A percentile compares a stretch with the other conserved stretches of the same genome.
Evolutionary conservation across 2,113 vertebrate genomes (phyloP).

Genomic region (Sinocyclocheilus grahami): DNA sequence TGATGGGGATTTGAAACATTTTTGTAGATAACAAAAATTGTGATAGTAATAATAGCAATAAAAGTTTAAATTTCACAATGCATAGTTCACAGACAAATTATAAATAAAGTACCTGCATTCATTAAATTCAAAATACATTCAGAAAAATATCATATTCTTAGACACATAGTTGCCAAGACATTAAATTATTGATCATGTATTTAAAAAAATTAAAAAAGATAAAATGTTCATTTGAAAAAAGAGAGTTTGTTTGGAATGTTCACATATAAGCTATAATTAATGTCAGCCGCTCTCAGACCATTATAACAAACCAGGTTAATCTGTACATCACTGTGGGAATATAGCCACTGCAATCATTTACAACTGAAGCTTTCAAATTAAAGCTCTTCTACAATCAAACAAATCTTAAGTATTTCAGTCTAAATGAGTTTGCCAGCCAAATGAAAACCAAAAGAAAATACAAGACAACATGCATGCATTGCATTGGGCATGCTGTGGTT

Average conservation of each 20-base stretch:
- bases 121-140: background rate
- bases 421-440: background rate
- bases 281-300: background rate
- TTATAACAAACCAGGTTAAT: slow-evolving; percentile 2
- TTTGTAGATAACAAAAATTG: background rate
- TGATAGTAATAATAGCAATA: background rate
- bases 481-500: slow-evolving; percentile 14
- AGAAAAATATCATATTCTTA: no score
- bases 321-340: background rate
- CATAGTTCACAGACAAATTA: background rate
- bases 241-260: background rate
- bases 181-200: background rate
- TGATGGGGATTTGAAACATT: background rate
- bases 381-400: background rate
- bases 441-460: background rate
- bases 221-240: no score
- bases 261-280: background rate
- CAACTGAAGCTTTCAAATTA: background rate
- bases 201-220: no score
- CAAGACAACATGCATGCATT: background rate
- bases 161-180: no score
- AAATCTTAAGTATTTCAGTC: background rate
- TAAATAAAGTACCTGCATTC: background rate
- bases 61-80: background rate
- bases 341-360: background rate